phyloP scores from a whole-genome alignment of 2,797 vertebrate genomes.

The Bucorvus abyssinicus region DNA sequence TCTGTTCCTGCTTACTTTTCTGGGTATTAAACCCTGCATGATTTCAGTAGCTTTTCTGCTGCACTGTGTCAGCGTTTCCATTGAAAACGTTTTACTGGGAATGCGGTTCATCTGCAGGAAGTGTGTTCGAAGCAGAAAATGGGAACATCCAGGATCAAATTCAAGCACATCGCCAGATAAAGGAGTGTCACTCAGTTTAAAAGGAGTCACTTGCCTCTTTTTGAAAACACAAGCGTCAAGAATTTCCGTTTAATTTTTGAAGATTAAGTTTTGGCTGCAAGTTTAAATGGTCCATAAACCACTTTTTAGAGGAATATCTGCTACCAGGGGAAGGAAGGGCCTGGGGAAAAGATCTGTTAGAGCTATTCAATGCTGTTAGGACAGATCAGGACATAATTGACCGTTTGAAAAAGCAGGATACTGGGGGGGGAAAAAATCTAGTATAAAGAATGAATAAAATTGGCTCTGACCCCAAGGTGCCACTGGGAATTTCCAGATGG shows the following conservation, averaged over 20 bases:
- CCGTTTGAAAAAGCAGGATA: neutral
- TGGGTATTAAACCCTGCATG: constrained; percentile 3
- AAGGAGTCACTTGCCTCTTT: neutral
- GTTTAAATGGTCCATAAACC: neutral
- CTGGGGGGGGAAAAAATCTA: rapidly evolving
- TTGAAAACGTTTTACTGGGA: constrained; percentile 39
- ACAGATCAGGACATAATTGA: neutral
- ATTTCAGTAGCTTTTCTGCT: constrained; percentile 35
- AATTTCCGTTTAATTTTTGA: neutral
- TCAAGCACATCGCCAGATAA: neutral
- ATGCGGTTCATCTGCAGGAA: constrained; percentile 31
- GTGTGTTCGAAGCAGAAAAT: constrained; percentile 46
- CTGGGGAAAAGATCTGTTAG: neutral
- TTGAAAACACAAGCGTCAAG: neutral
- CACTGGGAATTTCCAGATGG: neutral
- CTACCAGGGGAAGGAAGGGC: neutral
- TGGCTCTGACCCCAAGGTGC: neutral
- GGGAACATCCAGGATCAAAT: neutral
- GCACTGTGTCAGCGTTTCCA: constrained; percentile 56
- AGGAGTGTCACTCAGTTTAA: neutral
- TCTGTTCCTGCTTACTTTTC: neutral
- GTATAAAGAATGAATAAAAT: neutral
- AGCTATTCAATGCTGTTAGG: neutral
- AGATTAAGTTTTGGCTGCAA: neutral
- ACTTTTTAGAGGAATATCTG: neutral